A percentile compares a stretch with the other conserved stretches of the same genome.
phyloP scores from a whole-genome alignment of 2,888 invertebrate species.

The Lasioglossum zephyrum region DNA sequence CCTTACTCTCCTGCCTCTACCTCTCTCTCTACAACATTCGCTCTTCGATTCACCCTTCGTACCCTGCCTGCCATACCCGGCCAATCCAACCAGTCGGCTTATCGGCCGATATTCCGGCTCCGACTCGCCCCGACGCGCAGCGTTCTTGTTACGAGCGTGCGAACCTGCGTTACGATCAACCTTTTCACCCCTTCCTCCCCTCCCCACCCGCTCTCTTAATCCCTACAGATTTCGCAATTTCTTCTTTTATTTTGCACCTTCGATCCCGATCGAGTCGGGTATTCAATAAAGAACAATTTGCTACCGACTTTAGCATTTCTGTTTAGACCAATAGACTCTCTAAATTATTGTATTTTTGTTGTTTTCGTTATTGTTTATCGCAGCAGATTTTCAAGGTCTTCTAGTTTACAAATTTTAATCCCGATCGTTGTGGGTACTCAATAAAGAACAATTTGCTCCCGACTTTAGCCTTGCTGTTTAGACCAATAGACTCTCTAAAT shows the following conservation, averaged over 20 bases:
- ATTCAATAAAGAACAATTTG: neutral
- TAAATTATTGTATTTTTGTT: neutral
- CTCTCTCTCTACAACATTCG: conserved; percentile 7
- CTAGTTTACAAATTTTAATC: too few relatives aligned
- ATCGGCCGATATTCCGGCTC: conserved; percentile 61
- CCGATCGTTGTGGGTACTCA: neutral
- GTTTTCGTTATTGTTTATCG: too few relatives aligned
- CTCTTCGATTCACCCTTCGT: conserved; percentile 38
- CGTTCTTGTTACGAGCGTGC: conserved; percentile 52
- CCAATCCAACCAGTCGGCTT: conserved; percentile 75
- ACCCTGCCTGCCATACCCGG: conserved; percentile 1
- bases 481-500: neutral
- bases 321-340: neutral
- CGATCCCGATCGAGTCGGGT: neutral
- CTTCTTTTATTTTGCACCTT: neutral
- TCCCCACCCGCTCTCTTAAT: neutral
- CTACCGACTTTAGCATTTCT: neutral
- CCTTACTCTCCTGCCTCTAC: conserved; percentile 10
- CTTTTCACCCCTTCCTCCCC: neutral
- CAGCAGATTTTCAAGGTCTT: too few relatives aligned
- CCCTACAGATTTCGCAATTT: neutral
- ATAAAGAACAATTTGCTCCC: neutral
- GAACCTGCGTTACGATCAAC: conserved; percentile 41
- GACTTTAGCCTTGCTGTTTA: neutral
- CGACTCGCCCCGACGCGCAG: neutral